Evolutionary conservation across 2,113 vertebrate genomes (phyloP).

Genomic region (Stercorarius parasiticus): DNA sequence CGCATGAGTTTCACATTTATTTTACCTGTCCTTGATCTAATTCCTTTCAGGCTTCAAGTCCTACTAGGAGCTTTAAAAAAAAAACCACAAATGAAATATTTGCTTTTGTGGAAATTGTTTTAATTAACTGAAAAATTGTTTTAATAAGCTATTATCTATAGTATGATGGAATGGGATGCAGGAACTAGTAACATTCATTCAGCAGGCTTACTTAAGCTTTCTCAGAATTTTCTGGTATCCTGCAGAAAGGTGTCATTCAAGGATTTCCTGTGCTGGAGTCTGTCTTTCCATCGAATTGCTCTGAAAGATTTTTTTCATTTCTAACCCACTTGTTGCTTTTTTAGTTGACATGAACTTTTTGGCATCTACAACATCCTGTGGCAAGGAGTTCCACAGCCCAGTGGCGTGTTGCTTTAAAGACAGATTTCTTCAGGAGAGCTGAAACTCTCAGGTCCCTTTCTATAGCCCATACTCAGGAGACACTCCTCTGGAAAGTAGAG

Average conservation of each 20-base stretch:
- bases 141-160: neutral
- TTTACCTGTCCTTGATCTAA: neutral
- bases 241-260: neutral
- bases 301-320: neutral
- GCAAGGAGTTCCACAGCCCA: neutral
- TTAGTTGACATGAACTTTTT: neutral
- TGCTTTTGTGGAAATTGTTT: neutral
- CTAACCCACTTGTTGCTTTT: neutral
- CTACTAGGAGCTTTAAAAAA: neutral
- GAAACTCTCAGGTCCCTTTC: neutral
- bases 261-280: neutral
- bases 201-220: neutral
- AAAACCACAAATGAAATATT: neutral
- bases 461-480: accelerated
- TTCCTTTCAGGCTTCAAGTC: neutral
- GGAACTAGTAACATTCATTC: neutral
- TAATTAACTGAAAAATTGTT: neutral
- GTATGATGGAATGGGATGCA: neutral
- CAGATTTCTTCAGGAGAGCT: accelerated
- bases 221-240: neutral
- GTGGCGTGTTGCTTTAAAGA: neutral
- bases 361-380: neutral
- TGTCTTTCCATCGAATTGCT: neutral
- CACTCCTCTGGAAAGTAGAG: neutral
- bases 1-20: neutral